Conservation (phyloP, 2,888 invertebrate species). For the Calameuta filiformis region DNA sequence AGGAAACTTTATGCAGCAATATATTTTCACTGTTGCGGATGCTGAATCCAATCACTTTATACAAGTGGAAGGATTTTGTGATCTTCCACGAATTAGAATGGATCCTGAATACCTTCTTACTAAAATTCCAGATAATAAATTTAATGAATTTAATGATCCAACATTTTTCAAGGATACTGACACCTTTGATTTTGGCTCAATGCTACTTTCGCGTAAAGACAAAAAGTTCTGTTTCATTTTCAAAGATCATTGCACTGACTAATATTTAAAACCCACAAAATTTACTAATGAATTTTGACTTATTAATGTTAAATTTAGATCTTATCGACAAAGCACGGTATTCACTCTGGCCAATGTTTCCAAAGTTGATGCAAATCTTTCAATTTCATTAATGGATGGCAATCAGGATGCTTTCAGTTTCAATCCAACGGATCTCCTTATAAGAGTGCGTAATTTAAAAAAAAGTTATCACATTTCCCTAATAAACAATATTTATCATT, state of each 20-base stretch:
- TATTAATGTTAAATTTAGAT: constrained; percentile 48
- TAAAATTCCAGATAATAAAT: constrained; percentile 33
- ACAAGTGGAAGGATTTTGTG: constrained; percentile 40
- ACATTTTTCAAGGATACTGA: constrained; percentile 44
- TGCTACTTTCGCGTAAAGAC: constrained; percentile 36
- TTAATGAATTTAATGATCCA: constrained; percentile 35
- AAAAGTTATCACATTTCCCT: constrained; percentile 5
- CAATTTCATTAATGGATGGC: constrained; percentile 66
- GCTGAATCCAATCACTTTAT: constrained; percentile 35
- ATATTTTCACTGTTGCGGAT: constrained; percentile 36
- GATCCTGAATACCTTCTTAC: constrained; percentile 42
- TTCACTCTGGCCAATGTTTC: constrained; percentile 71
- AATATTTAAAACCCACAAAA: background rate
- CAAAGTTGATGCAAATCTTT: constrained; percentile 67
- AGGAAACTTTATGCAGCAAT: constrained; percentile 39
- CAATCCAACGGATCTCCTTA: constrained; percentile 54
- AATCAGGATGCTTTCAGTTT: constrained; percentile 66
- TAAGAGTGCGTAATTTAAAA: constrained; percentile 34
- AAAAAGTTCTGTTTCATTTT: constrained; percentile 33
- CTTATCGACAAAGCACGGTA: constrained; percentile 67
- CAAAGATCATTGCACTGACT: background rate
- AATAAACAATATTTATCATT: background rate
- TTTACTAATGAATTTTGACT: constrained; percentile 1
- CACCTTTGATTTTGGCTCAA: constrained; percentile 49
- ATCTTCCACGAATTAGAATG: constrained; percentile 48